phyloP scores from a whole-genome alignment of 37 sponge, comb jelly and placozoan genomes.

The Spongia lamella region DNA sequence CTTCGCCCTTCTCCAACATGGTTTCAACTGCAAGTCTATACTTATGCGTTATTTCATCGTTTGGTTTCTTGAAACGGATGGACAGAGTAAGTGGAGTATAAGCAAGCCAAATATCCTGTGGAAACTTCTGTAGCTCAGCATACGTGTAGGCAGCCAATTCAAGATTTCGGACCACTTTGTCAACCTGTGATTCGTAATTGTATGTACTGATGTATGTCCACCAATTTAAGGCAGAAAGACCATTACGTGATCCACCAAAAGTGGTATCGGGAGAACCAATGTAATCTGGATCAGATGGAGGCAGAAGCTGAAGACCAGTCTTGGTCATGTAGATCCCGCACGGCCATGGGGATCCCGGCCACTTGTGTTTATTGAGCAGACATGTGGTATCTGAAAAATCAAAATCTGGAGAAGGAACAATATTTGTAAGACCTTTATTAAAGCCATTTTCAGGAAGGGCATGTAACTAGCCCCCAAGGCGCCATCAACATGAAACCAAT shows the following conservation, averaged over 20 bases:
- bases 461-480: slow-evolving; percentile 6
- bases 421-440: not conserved
- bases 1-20: not conserved
- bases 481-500: slow-evolving; percentile 33
- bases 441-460: slow-evolving; percentile 26
- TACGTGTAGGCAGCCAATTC: not conserved
- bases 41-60: not conserved
- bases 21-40: slow-evolving; percentile 1
- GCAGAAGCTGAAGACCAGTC: slow-evolving; percentile 1
- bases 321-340: slow-evolving; percentile 15
- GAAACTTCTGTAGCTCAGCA: not conserved
- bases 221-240: slow-evolving; percentile 1
- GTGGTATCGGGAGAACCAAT: slow-evolving; percentile 33
- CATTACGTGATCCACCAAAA: slow-evolving; percentile 31
- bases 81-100: slow-evolving; percentile 9
- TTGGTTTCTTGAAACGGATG: slow-evolving; percentile 18
- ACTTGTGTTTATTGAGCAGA: slow-evolving; percentile 13
- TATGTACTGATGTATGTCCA: slow-evolving; percentile 48
- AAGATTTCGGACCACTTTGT: not conserved
- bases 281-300: not conserved
- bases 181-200: slow-evolving; percentile 11
- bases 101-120: slow-evolving; percentile 14
- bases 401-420: not conserved
- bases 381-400: slow-evolving; percentile 8
- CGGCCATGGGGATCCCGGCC: slow-evolving; percentile 33